Base-by-base conservation (phyloP, 2,888 invertebrate genomes). In the Dione juno region DNA sequence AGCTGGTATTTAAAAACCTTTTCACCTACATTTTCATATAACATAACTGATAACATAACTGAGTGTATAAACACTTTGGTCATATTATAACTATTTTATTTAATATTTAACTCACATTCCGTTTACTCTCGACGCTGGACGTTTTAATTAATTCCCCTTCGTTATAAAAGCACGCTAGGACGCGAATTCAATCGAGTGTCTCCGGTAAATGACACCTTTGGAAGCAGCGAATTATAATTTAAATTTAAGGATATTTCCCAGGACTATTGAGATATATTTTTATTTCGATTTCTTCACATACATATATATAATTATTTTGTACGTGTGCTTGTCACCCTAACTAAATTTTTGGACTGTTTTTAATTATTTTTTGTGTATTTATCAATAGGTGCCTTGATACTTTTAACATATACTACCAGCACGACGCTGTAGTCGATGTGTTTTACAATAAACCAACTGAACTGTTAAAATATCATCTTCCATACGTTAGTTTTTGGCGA, bases 161-260 rank as follows among this genome's bases (percentile, higher is more conserved):
- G 70, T 75, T 68, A 70, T 71, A 70, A 72, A 72, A 71, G 71
- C 73, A 72, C 69, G 71, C 72, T 69, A 72, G 67, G 75, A 73
- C 69, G 72, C 68, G 73, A 76, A 74, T 69, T 69, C 71, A 66
- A 67, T 72, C 64, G 71, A 77, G 73, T 76, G 75, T 73, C 73
- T 28, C 70, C 73, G 73, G 76, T 74, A 76, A 78, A 77, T 76
- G 76, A 77, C 78, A 76, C 72, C 74, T 75, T 74, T 74, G 74
- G 75, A 71, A 75, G 66, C 68, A 67, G 67, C 54, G 65, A 70
- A 64, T 69, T 57, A 67, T 69, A 71, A 72, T 70, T 65, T 69
- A 69, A 72, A 66, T 65, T 50, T 72, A 69, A 67, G 67, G 57
- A 58, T 50, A 50, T 53, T 43, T 53, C 45, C 35, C 10, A n/a